Percentiles rank a stretch among this genome's conserved stretches.
These are phyloP conservation scores for Odontocolon sp. DNA, from an alignment of 2,888 invertebrate species.

Conservation along the genomic window DNA sequence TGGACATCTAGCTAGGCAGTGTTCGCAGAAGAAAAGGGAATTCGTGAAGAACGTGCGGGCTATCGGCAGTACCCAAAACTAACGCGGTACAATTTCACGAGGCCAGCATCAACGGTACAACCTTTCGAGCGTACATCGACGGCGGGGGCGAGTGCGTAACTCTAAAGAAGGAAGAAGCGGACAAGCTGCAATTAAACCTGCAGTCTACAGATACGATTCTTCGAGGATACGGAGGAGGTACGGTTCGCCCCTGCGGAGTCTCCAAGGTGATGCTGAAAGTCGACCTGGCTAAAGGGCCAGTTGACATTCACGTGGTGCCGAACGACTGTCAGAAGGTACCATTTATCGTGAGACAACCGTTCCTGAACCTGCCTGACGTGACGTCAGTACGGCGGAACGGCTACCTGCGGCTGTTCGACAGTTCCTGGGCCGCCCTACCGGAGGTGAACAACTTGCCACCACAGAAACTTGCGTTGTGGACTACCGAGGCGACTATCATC, in stretches of 20 bases:
- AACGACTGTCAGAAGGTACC: constrained; percentile 15
- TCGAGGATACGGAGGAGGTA: constrained; percentile 32
- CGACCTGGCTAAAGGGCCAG: constrained; percentile 34
- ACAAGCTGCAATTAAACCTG: constrained; percentile 15
- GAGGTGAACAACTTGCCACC: constrained; percentile 39
- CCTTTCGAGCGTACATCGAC: constrained; percentile 29
- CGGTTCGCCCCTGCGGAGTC: constrained; percentile 6
- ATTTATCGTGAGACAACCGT: constrained; percentile 44
- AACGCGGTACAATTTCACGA: constrained; percentile 2
- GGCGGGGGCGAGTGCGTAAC: constrained; percentile 38
- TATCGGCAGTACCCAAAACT: constrained; percentile 14
- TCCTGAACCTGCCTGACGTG: constrained; percentile 32
- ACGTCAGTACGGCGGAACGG: constrained; percentile 40
- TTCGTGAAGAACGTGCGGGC: constrained; percentile 21
- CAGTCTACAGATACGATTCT: constrained; percentile 25
- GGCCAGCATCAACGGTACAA: constrained; percentile 2
- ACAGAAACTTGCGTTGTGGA: constrained; percentile 19
- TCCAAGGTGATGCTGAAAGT: constrained; percentile 18
- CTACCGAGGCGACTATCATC: constrained; percentile 35
- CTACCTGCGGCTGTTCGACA: constrained; percentile 44
- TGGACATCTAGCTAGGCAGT: constrained; percentile 25
- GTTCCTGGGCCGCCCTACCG: constrained; percentile 20
- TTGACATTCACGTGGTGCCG: constrained; percentile 34
- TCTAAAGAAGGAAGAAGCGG: constrained; percentile 28
- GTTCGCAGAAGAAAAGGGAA: neutral